These are phyloP conservation scores for Piezodorus guildinii DNA, from an alignment of 1,140 invertebrate genomes.

Conservation along the genomic window DNA sequence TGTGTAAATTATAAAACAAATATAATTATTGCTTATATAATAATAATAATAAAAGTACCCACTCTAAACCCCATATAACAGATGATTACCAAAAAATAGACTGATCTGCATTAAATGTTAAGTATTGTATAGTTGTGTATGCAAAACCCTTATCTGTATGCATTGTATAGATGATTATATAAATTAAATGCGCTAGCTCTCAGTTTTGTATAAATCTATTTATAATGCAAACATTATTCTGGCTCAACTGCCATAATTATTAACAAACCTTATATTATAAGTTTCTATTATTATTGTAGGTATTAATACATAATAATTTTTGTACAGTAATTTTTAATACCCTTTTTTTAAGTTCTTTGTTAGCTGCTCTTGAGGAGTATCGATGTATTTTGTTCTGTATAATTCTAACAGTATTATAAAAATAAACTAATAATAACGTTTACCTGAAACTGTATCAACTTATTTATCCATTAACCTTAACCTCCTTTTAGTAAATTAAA, in stretches of 20 bases:
- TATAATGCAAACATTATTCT: constrained; percentile 2
- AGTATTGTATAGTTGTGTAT: constrained; percentile 18
- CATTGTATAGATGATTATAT: background rate
- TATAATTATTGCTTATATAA: background rate
- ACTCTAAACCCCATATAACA: constrained; percentile 18
- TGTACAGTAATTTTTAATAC: constrained; percentile 20
- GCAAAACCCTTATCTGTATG: background rate
- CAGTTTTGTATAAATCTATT: constrained; percentile 19
- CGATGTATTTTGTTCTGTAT: constrained; percentile 23
- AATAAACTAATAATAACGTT: constrained; percentile 23
- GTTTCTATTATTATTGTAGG: constrained; percentile 10
- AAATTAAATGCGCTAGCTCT: constrained; percentile 9
- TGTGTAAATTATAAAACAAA: too few species aligned
- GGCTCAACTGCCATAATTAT: constrained; percentile 1
- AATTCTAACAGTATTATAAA: constrained; percentile 24
- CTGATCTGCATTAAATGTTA: constrained; percentile 23
- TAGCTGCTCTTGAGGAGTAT: constrained; percentile 17
- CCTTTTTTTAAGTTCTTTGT: constrained; percentile 8
- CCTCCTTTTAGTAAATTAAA: background rate
- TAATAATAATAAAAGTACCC: background rate
- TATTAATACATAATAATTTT: constrained; percentile 11
- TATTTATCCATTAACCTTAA: background rate
- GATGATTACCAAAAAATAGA: constrained; percentile 25
- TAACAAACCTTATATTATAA: constrained; percentile 7
- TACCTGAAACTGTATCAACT: background rate